These are phyloP conservation scores for Nomada flava DNA, from an alignment of 2,888 invertebrate species.

Conservation along the genomic window DNA sequence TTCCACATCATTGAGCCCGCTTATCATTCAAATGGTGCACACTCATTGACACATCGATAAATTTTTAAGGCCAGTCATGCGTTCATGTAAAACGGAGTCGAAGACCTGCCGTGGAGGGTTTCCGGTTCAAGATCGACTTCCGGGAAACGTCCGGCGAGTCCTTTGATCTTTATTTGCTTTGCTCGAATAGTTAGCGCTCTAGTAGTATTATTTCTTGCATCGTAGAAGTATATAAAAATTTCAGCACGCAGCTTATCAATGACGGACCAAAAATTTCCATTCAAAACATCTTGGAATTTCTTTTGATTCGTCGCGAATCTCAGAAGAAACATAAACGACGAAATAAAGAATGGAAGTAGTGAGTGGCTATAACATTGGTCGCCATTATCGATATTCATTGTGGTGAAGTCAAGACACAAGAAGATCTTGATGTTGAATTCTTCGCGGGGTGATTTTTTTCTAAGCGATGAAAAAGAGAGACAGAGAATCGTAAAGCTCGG, in stretches of 20 bases:
- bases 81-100: conserved; percentile 3
- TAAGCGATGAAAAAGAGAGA: conserved; percentile 2
- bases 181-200: not conserved
- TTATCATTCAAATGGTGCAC: conserved; percentile 79
- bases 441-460: conserved; percentile 7
- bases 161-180: not conserved
- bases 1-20: conserved; percentile 79
- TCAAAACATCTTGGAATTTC: too few relatives aligned
- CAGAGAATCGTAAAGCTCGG: conserved; percentile 61
- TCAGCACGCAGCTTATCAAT: too few relatives aligned
- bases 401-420: conserved; percentile 49
- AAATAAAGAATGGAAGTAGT: too few relatives aligned
- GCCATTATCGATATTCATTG: conserved; percentile 45
- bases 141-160: not conserved
- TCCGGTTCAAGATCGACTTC: not conserved
- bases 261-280: too few relatives aligned
- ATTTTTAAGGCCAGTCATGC: conserved; percentile 68
- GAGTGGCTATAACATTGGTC: not conserved
- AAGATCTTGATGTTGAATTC: conserved; percentile 40
- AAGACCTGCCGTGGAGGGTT: not conserved
- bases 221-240: too few relatives aligned
- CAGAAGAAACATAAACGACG: not conserved
- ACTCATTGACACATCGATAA: conserved; percentile 73
- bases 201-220: too few relatives aligned
- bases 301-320: not conserved